Percentiles rank a stretch among this genome's conserved stretches.
Conservation (phyloP, 2,113 vertebrate species). For the Dipodomys merriami region DNA sequence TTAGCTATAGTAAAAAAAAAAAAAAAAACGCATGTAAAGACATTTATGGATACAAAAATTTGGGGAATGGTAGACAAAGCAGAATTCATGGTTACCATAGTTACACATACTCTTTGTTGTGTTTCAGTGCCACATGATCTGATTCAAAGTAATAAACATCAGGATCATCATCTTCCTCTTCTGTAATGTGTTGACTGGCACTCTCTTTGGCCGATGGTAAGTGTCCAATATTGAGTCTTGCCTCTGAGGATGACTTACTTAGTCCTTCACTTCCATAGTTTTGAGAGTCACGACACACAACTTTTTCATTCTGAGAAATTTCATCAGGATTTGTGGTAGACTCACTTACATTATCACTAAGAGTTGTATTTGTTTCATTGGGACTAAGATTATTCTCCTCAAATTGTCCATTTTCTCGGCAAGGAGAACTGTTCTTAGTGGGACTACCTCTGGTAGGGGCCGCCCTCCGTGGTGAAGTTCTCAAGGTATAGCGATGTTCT, state of each 20-base stretch:
- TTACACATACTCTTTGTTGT: conserved; percentile 99
- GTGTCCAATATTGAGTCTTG: conserved; percentile 84
- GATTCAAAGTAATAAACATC: conserved; percentile 99
- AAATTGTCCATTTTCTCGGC: conserved; percentile 91
- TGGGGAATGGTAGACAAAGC: conserved; percentile 86
- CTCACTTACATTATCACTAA: conserved; percentile 84
- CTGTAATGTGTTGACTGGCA: conserved; percentile 88
- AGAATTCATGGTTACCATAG: conserved; percentile 91
- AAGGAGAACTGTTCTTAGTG: conserved; percentile 91
- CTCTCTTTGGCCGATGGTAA: conserved; percentile 91
- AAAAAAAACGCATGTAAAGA: conserved; percentile 44
- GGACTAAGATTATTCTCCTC: conserved; percentile 90
- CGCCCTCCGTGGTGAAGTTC: conserved; percentile 95
- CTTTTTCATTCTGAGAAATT: conserved; percentile 82
- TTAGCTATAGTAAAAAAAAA: conserved; percentile 49
- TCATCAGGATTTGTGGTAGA: conserved; percentile 85
- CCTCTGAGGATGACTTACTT: conserved; percentile 84
- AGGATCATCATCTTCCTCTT: conserved; percentile 97
- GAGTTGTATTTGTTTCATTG: conserved; percentile 83
- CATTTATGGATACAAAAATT: conserved; percentile 49
- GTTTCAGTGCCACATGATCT: conserved; percentile 99
- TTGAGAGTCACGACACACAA: conserved; percentile 82
- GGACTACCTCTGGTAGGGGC: conserved; percentile 89
- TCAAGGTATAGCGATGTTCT: conserved; percentile 97
- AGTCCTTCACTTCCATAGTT: conserved; percentile 84